Base-by-base conservation (phyloP, 2,797 vertebrate genomes). In the Neoniphon sammara region DNA sequence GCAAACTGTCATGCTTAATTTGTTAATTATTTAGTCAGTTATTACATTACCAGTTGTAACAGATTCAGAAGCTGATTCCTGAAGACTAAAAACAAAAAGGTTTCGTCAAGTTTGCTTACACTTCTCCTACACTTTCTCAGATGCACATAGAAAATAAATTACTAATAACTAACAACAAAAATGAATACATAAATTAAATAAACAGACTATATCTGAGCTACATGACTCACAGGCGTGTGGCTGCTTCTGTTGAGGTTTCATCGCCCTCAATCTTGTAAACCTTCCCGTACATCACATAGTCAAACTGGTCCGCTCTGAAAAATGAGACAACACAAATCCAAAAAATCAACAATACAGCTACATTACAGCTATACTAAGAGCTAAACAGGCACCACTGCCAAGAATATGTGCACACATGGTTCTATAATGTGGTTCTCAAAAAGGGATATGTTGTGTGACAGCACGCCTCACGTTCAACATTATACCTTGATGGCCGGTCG, bases 271-370 rank as follows among this genome's bases (percentile, higher is more conserved):
- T 99, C 88, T 97, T 95, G 88, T 99, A 99, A 59, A 98, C 97
- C 70, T 99, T 99, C 64, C 98, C 98, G 0, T 99, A 99, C 98
- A 99, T 99, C 25, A 98, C 98, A 0, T 99, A 99, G 83, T 99
- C 98, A 83, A 99, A 99, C 82, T 99, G 98, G 91, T 99, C 97
- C 2, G 97, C 97, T 91, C 98, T 99, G 85, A 0, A 82, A 84
- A 62, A 68, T n/a, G 3, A 44, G n/a, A 56, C 21, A 66, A 12
- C 0, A 46, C 6, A 70, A 46, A 30, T 58, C 3, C 50, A 54
- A 73, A 65, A 1, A 17, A 65, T n/a, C 1, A 49, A 50, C 21
- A 17, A 5, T 27, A 23, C 30, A 3, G 14, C 4, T 46, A 23
- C 5, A 56, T 10, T 27, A 11, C 1, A 58, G 20, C 65, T 0